These are phyloP conservation scores for Graptemys geographica DNA, from an alignment of 2,797 vertebrate genomes.

Conservation along the genomic window DNA sequence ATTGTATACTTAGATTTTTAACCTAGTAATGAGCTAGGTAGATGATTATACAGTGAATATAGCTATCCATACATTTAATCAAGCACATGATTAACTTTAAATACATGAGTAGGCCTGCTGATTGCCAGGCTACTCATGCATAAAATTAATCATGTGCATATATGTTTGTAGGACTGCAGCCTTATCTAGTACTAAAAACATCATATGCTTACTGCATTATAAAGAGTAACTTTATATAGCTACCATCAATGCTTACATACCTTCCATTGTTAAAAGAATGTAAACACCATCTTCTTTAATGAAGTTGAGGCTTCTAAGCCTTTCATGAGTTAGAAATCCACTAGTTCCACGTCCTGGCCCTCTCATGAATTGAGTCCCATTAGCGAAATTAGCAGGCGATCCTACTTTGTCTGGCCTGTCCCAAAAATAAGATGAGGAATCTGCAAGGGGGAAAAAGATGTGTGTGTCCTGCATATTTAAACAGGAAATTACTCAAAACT, in stretches of 20 bases:
- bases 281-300: constrained; percentile 90
- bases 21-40: neutral
- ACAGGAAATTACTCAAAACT: neutral
- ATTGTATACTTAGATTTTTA: neutral
- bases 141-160: neutral
- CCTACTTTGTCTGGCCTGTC: constrained; percentile 91
- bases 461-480: neutral
- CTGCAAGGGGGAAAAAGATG: constrained; percentile 55
- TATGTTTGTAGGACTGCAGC: neutral
- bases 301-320: constrained; percentile 89
- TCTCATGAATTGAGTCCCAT: constrained; percentile 85
- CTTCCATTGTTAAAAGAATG: constrained; percentile 91
- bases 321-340: constrained; percentile 85
- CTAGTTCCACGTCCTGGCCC: constrained; percentile 82
- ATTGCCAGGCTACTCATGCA: neutral
- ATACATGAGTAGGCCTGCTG: neutral
- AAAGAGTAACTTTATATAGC: neutral
- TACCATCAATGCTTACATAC: constrained; percentile 75
- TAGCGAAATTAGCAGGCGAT: constrained; percentile 65
- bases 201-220: neutral
- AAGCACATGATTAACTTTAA: neutral
- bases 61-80: neutral
- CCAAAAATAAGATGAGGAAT: constrained; percentile 77
- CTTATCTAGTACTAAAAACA: neutral
- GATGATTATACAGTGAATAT: neutral